A percentile compares a stretch with the other conserved stretches of the same genome.
phyloP scores from a whole-genome alignment of 2,888 invertebrate genomes.

The Ormyrus labotus region DNA sequence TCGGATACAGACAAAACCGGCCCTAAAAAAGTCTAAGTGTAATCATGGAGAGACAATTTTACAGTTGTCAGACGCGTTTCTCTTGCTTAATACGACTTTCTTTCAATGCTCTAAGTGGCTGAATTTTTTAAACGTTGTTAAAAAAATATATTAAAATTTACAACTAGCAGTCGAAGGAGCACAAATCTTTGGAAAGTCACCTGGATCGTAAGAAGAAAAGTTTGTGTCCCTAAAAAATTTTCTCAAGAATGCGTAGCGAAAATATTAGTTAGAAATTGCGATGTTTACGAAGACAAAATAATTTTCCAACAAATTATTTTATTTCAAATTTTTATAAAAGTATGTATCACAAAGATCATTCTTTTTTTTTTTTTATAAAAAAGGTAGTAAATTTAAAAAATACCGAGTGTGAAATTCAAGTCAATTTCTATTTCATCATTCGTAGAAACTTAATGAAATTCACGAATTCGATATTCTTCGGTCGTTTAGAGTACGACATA shows the following conservation, averaged over 20 bases:
- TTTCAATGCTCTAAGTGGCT: slow-evolving; percentile 4
- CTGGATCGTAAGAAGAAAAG: no score
- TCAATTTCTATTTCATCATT: slow-evolving; percentile 26
- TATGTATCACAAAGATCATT: neutral
- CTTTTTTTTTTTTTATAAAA: slow-evolving; percentile 6
- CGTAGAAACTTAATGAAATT: slow-evolving; percentile 20
- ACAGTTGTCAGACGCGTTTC: slow-evolving; percentile 47
- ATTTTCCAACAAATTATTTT: no score
- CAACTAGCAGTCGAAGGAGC: no score
- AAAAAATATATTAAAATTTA: no score
- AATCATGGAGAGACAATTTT: slow-evolving; percentile 49
- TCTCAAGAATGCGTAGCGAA: no score
- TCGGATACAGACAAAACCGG: slow-evolving; percentile 37
- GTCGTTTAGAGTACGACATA: neutral
- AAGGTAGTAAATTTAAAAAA: neutral
- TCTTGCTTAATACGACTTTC: slow-evolving; percentile 18
- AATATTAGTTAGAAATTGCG: no score
- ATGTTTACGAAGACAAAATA: no score
- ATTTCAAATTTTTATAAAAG: slow-evolving; percentile 12
- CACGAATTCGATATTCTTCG: slow-evolving; percentile 17
- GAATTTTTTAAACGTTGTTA: no score
- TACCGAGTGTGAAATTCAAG: slow-evolving; percentile 21
- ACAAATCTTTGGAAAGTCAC: no score
- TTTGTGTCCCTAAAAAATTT: no score
- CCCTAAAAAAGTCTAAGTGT: slow-evolving; percentile 44